Conservation (phyloP, 2,888 invertebrate species). For the Tridacna crocea region DNA sequence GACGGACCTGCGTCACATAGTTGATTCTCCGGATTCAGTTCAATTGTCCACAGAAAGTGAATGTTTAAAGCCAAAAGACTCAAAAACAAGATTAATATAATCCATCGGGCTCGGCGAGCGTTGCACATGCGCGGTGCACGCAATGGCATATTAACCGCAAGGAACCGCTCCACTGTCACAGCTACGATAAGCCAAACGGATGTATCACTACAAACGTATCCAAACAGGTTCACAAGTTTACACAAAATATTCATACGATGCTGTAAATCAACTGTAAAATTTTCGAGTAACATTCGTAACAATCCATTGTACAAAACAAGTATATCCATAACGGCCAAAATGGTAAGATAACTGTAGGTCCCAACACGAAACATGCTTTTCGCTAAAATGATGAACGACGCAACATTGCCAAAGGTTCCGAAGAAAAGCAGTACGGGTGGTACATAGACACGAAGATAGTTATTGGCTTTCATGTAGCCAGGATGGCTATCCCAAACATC, state of each 20-base stretch:
- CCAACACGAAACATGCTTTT: conserved; percentile 80
- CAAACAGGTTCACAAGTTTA: conserved; percentile 77
- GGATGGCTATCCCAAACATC: conserved; percentile 34
- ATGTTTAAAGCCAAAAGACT: conserved; percentile 74
- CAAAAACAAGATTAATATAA: conserved; percentile 70
- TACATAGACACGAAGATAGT: conserved; percentile 73
- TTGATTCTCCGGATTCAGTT: conserved; percentile 36
- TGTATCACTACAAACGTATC: conserved; percentile 80
- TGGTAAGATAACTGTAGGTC: conserved; percentile 82
- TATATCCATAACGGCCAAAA: conserved; percentile 81
- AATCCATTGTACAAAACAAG: conserved; percentile 81
- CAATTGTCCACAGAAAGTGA: conserved; percentile 81
- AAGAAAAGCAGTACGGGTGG: conserved; percentile 80
- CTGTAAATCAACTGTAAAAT: conserved; percentile 76
- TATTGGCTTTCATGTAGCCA: conserved; percentile 42
- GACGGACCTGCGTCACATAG: conserved; percentile 64
- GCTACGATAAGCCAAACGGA: conserved; percentile 83
- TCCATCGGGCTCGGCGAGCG: conserved; percentile 56
- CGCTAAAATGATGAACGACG: conserved; percentile 80
- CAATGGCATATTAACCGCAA: conserved; percentile 82
- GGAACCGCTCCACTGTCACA: conserved; percentile 81
- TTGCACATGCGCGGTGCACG: conserved; percentile 79
- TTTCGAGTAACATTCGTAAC: conserved; percentile 80
- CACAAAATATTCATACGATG: conserved; percentile 76
- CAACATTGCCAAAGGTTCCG: conserved; percentile 83